A percentile compares a stretch with the other conserved stretches of the same genome.
Conservation (phyloP, 1,140 invertebrate genomes). For the Polypedilum pembai region DNA sequence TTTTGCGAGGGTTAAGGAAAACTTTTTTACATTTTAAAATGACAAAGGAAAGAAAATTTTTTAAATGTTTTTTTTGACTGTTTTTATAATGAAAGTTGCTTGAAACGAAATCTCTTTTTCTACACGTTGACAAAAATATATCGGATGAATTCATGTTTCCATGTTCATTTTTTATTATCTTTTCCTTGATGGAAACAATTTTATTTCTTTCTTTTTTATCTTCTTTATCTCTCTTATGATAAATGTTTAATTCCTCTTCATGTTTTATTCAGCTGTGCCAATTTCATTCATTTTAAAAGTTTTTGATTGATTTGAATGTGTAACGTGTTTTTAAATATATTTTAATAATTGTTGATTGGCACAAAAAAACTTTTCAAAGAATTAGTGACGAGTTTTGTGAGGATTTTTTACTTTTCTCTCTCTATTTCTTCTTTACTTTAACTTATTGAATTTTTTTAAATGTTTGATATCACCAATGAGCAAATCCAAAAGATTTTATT, state of each 20-base stretch:
- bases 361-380: not conserved
- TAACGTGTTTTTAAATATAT: too few species aligned
- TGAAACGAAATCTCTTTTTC: too few species aligned
- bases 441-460: not conserved
- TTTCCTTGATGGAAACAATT: too few species aligned
- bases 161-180: too few species aligned
- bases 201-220: too few species aligned
- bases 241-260: not conserved
- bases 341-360: not conserved
- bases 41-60: not conserved
- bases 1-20: not conserved
- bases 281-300: not conserved
- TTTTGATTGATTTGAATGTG: not conserved
- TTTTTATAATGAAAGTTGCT: too few species aligned
- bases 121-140: too few species aligned
- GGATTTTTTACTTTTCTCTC: not conserved
- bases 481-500: not conserved
- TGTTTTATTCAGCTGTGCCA: not conserved
- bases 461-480: slow-evolving; percentile 17
- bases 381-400: too few species aligned
- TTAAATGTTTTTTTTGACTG: too few species aligned
- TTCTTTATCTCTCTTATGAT: too few species aligned
- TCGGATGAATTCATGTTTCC: too few species aligned
- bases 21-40: not conserved
- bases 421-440: not conserved